These are phyloP conservation scores for Sarcophaga peregrina DNA, from an alignment of 1,140 invertebrate species.

Conservation along the genomic window DNA sequence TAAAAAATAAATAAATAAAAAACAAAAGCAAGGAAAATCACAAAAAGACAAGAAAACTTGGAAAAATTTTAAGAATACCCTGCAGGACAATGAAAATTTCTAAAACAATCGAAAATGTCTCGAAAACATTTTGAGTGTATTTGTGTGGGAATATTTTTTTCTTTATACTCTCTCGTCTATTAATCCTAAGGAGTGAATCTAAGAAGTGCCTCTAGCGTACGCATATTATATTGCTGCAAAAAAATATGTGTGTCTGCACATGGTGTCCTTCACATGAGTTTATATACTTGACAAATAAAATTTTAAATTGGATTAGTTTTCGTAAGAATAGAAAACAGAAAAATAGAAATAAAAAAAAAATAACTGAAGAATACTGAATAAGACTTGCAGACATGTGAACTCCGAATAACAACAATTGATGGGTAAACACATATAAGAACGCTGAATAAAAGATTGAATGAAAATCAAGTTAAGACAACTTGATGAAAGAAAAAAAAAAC, in stretches of 20 bases:
- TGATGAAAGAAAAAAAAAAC: too few species aligned
- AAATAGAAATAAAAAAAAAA: not conserved
- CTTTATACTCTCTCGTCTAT: not conserved
- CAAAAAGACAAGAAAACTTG: not conserved
- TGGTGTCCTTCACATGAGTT: not conserved
- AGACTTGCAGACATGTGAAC: conserved; percentile 4
- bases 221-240: too few species aligned
- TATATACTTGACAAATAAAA: conserved; percentile 64
- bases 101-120: conserved; percentile 9
- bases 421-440: not conserved
- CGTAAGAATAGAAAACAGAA: conserved; percentile 46
- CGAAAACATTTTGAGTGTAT: conserved; percentile 11
- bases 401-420: not conserved
- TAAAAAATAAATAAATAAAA: too few species aligned
- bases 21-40: too few species aligned
- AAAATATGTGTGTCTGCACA: not conserved
- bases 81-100: conserved; percentile 26
- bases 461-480: not conserved
- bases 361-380: too few species aligned
- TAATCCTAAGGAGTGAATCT: not conserved
- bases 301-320: conserved; percentile 66
- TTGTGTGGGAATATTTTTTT: not conserved
- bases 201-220: not conserved
- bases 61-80: not conserved
- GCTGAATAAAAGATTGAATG: not conserved